Evolutionary conservation across 1,140 invertebrate species (phyloP).

Genomic region (Lysiphlebus fabarum): DNA sequence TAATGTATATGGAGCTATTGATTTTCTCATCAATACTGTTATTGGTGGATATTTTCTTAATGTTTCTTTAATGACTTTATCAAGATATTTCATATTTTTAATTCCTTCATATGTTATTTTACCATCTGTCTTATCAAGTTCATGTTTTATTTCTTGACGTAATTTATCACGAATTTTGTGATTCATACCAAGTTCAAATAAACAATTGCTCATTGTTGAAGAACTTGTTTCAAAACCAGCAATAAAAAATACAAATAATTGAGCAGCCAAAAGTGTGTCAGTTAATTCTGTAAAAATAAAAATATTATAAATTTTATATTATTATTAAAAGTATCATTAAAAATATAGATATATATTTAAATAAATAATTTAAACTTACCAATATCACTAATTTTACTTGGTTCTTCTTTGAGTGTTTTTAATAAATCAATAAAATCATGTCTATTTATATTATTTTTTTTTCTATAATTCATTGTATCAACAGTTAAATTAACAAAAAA

Average conservation of each 20-base stretch:
- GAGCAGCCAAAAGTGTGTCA: constrained; percentile 52
- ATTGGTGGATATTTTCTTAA: constrained; percentile 60
- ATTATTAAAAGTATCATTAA: no score
- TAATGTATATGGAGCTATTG: constrained; percentile 53
- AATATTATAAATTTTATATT: neutral
- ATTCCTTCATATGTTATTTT: constrained; percentile 57
- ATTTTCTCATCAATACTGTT: constrained; percentile 52
- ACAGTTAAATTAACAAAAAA: constrained; percentile 55
- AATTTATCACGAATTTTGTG: constrained; percentile 59
- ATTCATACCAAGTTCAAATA: constrained; percentile 63
- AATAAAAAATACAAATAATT: constrained; percentile 65
- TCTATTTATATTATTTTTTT: constrained; percentile 51
- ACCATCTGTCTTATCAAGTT: constrained; percentile 46
- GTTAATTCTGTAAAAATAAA: constrained; percentile 30
- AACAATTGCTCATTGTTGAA: constrained; percentile 58
- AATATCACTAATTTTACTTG: constrained; percentile 37
- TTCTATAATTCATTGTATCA: constrained; percentile 55
- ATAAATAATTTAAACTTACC: constrained; percentile 15
- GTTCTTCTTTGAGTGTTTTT: constrained; percentile 54
- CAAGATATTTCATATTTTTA: constrained; percentile 54
- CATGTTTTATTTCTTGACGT: constrained; percentile 57
- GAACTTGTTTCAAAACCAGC: constrained; percentile 74
- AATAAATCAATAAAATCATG: constrained; percentile 60
- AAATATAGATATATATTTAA: neutral
- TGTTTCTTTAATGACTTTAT: constrained; percentile 50